These are phyloP conservation scores for Actenoides hombroni DNA, from an alignment of 2,113 vertebrate species.

Conservation along the genomic window DNA sequence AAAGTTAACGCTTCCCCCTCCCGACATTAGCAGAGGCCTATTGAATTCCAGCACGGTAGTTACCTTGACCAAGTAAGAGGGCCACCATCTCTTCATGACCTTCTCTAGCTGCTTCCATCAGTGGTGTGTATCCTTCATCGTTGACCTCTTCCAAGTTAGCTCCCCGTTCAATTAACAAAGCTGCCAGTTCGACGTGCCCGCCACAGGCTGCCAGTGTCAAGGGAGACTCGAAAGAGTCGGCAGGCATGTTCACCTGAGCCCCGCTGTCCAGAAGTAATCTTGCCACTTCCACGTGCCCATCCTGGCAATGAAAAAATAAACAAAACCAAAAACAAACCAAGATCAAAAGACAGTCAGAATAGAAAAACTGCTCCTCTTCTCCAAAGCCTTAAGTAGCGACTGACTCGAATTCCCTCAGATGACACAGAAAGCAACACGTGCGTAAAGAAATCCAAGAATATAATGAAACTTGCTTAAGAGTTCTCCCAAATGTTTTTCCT, in stretches of 20 bases:
- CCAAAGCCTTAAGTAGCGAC: background rate
- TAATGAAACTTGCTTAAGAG: fast-evolving
- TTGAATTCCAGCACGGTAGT: background rate
- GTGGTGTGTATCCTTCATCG: conserved; percentile 96
- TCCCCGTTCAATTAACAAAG: conserved; percentile 93
- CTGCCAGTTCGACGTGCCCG: conserved; percentile 95
- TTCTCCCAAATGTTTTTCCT: background rate
- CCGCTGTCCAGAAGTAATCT: conserved; percentile 96
- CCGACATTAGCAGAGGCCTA: fast-evolving
- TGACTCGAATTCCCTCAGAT: too few species aligned
- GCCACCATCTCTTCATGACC: conserved; percentile 99
- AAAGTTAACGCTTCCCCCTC: fast-evolving
- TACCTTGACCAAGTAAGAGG: conserved; percentile 95
- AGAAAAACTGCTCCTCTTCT: background rate
- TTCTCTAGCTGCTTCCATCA: conserved; percentile 98
- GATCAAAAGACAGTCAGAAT: fast-evolving
- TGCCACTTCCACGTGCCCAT: conserved; percentile 97
- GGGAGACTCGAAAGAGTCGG: conserved; percentile 97
- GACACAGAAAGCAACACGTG: background rate
- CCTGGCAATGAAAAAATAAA: conserved; percentile 71
- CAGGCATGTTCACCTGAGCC: conserved; percentile 99
- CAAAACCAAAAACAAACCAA: background rate
- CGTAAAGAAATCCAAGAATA: background rate
- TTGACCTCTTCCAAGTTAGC: conserved; percentile 98
- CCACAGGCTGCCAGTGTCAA: conserved; percentile 95